Evolutionary conservation across 2,797 vertebrate species (phyloP), one percentile per base, ranked within the genome.

Genomic region (Myiotriccus ornatus): DNA sequence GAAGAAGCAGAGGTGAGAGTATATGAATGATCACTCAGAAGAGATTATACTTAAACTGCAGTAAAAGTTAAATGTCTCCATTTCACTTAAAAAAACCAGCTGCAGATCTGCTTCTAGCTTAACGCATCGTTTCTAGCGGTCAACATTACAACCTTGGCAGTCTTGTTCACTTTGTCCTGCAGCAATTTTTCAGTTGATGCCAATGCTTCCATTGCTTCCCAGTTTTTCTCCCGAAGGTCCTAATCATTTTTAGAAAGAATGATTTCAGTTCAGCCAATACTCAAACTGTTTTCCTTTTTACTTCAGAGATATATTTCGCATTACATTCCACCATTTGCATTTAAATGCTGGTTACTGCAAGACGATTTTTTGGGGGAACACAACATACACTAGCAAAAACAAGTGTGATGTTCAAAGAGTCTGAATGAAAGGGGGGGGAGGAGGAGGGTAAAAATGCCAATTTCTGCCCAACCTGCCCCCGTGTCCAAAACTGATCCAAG

Each of bases 191-290:
- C 99, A 98, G 99, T 99, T 98, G 99, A 99, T 98, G 99, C 98
- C 98, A 99, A 99, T 98, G 99, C 99, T 98, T 99, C 99, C 99
- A 99, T 99, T 97, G 99, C 99, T 98, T 99, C 98, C 99, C 99
- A 99, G 99, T 99, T 99, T 99, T 99, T 99, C 99, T 99, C 98
- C 98, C 99, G 99, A 97, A 99, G 99, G 98, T 99, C 99, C 99
- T 99, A 99, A 99, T 99, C 98, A 98, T 99, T 99, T 99, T 99
- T 99, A 99, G 98, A 99, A 98, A 99, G 97, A 99, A 98, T 97
- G 98, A 98, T 98, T 98, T 99, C 98, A 99, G 99, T 99, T 99
- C 97, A 99, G 98, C 98, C 98, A 98, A 97, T 96, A 98, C 87
- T 98, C 96, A 97, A 98, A 98, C 87, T 92, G 94, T 94, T 96